Conservation (phyloP, 2,888 invertebrate species). For the Archaeoteleia sp. region DNA sequence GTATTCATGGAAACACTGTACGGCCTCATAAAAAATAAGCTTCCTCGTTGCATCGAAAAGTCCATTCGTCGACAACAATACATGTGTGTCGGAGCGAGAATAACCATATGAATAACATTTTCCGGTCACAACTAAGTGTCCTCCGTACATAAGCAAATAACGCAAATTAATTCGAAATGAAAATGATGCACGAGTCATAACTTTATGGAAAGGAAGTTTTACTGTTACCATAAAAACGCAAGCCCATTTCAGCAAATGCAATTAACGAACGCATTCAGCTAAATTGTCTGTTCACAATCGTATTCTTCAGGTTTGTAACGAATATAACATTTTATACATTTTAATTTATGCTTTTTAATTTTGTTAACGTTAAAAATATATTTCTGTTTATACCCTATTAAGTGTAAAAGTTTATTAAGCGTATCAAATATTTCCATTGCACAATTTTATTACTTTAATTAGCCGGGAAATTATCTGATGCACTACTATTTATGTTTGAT, state of each 20-base stretch:
- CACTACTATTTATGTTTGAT: too few species aligned
- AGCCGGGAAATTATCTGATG: too few species aligned
- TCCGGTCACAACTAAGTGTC: constrained; percentile 1
- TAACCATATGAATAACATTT: constrained; percentile 8
- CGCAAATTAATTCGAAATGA: constrained; percentile 14
- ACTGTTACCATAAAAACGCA: not conserved
- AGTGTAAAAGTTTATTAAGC: too few species aligned
- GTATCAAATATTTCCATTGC: too few species aligned
- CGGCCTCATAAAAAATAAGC: constrained; percentile 25
- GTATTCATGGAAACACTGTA: constrained; percentile 9
- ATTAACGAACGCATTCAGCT: not conserved
- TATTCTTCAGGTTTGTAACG: too few species aligned
- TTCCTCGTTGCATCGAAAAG: constrained; percentile 14
- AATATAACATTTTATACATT: too few species aligned
- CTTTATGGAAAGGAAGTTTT: not conserved
- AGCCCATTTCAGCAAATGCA: not conserved
- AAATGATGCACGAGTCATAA: constrained; percentile 1
- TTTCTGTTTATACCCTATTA: too few species aligned
- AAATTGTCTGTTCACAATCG: not conserved
- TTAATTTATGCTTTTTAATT: too few species aligned
- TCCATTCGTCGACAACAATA: constrained; percentile 22
- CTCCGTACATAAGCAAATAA: constrained; percentile 24
- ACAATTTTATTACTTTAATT: too few species aligned
- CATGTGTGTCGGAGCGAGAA: not conserved
- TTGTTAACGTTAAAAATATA: too few species aligned